Base-by-base conservation (phyloP, 2,113 vertebrate genomes). In the Nansenia antarctica region DNA sequence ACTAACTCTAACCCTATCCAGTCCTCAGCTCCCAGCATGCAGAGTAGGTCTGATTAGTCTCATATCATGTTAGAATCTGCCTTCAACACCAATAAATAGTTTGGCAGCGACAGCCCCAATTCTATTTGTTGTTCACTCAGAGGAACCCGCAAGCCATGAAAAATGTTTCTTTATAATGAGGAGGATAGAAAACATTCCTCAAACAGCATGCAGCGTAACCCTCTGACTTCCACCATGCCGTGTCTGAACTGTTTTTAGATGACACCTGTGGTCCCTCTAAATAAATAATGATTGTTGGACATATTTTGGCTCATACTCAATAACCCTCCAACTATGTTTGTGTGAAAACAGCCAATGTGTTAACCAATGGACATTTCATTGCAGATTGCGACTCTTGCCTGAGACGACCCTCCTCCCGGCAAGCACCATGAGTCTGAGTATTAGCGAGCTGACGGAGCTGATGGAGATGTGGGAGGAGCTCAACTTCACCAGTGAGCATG, bases 401-500 rank as follows among this genome's bases (percentile, higher is more conserved):
- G 12, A n/a, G 24, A n/a, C 31, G 18, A 20, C 12, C 31, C 9
- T 30, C 11, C 11, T 8, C 32, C n/a, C 12, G 14, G 31, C n/a
- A 3, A 39, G n/a, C 53, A 57, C 37, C 58, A 90, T 88, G 88
- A 88, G 75, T 52, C 67, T 87, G 72, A 86, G 61, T 55, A 29
- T 73, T 31, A 86, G 34, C 1, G 85, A 90, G 31, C 73, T 88
- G 8, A 72, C 47, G 84, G 93, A 93, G 0, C 85, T 92, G 0
- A 72, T 93, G 61, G 95, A 95, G 24, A 71, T 91, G 72, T 87
- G 91, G 47, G 83, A 90, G 24, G 90, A 94, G 0, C 92, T 93
- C 45, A 98, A 97, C 87, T 85, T 96, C 85, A 93, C 93, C 0
- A 85, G 92, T 73, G 72, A 89, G 37, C 74, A 85, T 24, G 63